A percentile compares a stretch with the other conserved stretches of the same genome.
phyloP scores from a whole-genome alignment of 2,888 invertebrate genomes.

The Sycophila texana region DNA sequence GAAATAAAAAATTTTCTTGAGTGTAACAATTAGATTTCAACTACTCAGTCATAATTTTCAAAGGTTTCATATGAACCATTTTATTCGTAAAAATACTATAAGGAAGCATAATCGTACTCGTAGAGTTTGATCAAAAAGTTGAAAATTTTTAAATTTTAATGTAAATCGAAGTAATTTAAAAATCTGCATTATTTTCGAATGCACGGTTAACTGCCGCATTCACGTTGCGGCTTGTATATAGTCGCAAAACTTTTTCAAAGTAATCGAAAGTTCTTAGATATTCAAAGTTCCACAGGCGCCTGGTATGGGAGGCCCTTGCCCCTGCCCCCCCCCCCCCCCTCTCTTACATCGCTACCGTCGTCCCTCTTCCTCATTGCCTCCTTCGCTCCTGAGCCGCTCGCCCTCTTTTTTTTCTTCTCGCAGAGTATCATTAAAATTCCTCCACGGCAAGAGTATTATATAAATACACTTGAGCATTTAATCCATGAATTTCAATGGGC shows the following conservation, averaged over 20 bases:
- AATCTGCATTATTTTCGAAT: conserved; percentile 40
- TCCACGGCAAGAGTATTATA: conserved; percentile 35
- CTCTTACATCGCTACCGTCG: background rate
- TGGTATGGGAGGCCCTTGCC: background rate
- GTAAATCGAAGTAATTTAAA: conserved; percentile 22
- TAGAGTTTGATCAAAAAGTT: background rate
- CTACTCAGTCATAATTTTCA: no score
- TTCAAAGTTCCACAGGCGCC: conserved; percentile 37
- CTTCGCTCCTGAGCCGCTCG: background rate
- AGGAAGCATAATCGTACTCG: no score
- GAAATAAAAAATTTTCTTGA: no score
- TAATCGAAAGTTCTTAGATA: conserved; percentile 55
- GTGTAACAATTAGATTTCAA: no score
- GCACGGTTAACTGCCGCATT: conserved; percentile 34
- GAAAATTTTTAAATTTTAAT: background rate
- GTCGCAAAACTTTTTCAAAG: conserved; percentile 50
- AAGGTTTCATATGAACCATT: no score
- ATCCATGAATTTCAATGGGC: conserved; percentile 52
- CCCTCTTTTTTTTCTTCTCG: conserved; percentile 40
- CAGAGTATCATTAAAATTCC: conserved; percentile 54
- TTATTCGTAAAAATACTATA: no score
- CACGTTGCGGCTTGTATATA: conserved; percentile 46
- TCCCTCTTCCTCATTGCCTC: conserved; percentile 7
- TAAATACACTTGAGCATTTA: conserved; percentile 44
- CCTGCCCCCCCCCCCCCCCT: background rate